Base-by-base conservation (phyloP, 2,113 vertebrate genomes). In the Oreochromis spilurus region DNA sequence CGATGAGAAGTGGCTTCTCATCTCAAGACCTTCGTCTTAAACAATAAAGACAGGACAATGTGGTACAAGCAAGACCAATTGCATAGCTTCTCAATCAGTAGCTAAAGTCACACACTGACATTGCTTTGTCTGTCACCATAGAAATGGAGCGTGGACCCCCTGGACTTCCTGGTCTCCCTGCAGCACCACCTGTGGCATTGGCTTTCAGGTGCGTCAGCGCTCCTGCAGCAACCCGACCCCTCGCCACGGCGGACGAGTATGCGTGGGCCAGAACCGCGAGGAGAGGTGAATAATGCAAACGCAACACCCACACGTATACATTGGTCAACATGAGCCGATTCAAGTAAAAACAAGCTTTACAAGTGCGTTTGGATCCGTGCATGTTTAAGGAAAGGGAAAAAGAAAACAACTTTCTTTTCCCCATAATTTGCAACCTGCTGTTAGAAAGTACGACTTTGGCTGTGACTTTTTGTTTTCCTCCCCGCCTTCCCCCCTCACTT, bases 201-300 rank as follows among this genome's bases (percentile, higher is more conserved):
- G 98, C 93, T 99, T 99, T 95, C 98, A 99, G 95, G 98, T 99
- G 79, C 98, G 98, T 1, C 98, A 99, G 87, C 97, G 98, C 4
- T 98, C 98, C 86, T 99, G 98, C 95, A 99, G 98, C 95, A 99
- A 99, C 93, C 98, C 98, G 14, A 97, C 97, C 1, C 98, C 98
- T 17, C 96, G 98, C 16, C 97, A 99, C 0, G 98, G 98, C 2
- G 98, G 98, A 55, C 96, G 98, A 0, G 98, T 99, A 88, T 99
- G 98, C 52, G 98, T 99, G 92, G 98, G 98, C 12, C 98, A 99
- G 96, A 99, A 99, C 93, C 97, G 98, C 0, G 98, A 99, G 92
- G 98, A 99, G 89, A 97, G 98, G 98, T 97, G 93, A 6, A 88
- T 14, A n/a, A 54, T 36, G 43, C 48, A 52, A 54, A 52, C 26